These are phyloP conservation scores for Diorhabda elongata DNA, from an alignment of 1,140 invertebrate species.

Conservation along the genomic window DNA sequence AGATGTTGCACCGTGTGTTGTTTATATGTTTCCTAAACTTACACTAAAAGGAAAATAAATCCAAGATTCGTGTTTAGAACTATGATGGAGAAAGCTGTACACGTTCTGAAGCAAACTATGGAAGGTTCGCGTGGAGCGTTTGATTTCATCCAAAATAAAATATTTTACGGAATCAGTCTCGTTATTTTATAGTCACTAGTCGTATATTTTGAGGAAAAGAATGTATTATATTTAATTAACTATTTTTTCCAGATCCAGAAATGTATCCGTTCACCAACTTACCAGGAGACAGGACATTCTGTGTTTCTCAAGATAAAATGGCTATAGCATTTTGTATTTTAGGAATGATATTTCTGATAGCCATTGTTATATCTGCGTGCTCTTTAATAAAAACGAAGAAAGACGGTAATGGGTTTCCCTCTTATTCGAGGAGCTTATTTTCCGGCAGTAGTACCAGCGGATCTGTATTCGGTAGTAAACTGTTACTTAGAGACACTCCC, in stretches of 20 bases:
- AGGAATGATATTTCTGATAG: constrained; percentile 62
- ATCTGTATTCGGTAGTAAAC: constrained; percentile 41
- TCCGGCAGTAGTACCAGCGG: constrained; percentile 39
- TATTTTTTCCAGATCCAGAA: constrained; percentile 32
- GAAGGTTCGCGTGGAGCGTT: too few relatives aligned
- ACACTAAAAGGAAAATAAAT: too few relatives aligned
- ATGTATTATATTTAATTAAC: too few relatives aligned
- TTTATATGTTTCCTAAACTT: too few relatives aligned
- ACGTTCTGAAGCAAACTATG: too few relatives aligned
- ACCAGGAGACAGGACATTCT: constrained; percentile 61
- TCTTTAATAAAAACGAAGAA: constrained; percentile 58
- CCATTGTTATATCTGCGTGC: constrained; percentile 61
- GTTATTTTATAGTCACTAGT: too few relatives aligned
- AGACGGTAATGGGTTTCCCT: constrained; percentile 29
- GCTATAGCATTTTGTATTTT: constrained; percentile 64
- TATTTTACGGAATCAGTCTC: too few relatives aligned
- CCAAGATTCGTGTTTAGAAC: too few relatives aligned
- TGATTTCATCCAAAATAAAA: too few relatives aligned
- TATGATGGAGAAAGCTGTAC: too few relatives aligned
- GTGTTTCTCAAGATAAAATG: constrained; percentile 67
- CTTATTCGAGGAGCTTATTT: constrained; percentile 44
- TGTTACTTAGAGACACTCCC: constrained; percentile 43
- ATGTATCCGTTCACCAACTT: constrained; percentile 40
- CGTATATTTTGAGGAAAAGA: too few relatives aligned
- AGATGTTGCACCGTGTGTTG: too few relatives aligned